Conservation (phyloP, 2,113 vertebrate genomes). For the Nothocercus nigrocapillus region DNA sequence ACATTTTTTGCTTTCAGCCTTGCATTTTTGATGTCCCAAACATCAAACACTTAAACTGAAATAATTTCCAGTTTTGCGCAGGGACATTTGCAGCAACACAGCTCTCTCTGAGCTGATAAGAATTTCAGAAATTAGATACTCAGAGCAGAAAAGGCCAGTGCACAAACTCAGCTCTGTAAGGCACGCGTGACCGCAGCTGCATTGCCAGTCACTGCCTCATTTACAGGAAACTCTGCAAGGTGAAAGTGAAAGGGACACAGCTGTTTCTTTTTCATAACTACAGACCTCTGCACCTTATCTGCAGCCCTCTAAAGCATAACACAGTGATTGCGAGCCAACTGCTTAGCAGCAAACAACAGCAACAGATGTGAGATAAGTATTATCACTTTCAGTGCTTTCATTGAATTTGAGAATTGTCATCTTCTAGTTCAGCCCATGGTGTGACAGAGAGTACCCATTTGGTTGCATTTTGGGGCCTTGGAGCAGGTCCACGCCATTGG, state of each 20-base stretch:
- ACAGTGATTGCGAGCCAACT: constrained; percentile 2
- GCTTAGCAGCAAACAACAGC: neutral
- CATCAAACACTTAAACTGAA: neutral
- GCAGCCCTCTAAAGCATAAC: neutral
- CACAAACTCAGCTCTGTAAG: neutral
- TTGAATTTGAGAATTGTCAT: neutral
- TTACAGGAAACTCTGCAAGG: constrained; percentile 32
- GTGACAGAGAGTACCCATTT: neutral
- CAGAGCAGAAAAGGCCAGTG: neutral
- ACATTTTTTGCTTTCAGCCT: neutral
- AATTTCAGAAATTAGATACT: neutral
- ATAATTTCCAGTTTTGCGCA: neutral
- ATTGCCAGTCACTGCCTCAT: constrained; percentile 40
- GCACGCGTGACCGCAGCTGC: neutral
- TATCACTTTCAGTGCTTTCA: constrained; percentile 35
- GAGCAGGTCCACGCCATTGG: neutral
- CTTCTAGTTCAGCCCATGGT: neutral
- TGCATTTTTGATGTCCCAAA: neutral
- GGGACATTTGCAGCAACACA: neutral
- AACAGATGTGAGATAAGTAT: neutral
- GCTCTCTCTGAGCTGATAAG: neutral
- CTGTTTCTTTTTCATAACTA: constrained; percentile 17
- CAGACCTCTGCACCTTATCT: neutral
- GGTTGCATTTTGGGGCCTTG: neutral
- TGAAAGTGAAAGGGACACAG: constrained; percentile 60